Conservation (phyloP, 2,113 vertebrate species). For the Apus apus region DNA sequence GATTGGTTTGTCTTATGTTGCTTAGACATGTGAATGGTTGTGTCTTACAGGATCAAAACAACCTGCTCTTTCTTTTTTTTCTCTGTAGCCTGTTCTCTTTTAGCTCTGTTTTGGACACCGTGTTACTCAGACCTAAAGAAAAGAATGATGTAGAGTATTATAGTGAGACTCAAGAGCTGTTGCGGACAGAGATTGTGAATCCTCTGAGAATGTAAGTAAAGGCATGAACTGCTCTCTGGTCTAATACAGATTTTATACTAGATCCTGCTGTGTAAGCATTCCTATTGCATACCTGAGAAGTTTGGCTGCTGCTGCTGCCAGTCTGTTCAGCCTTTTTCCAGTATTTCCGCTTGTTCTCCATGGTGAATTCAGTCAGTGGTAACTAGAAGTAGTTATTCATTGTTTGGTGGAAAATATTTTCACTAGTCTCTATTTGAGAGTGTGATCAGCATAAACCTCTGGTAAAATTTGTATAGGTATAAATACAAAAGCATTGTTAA, state of each 20-base stretch:
- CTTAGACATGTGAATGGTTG: background rate
- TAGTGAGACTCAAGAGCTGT: constrained; percentile 93
- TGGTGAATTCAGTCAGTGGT: background rate
- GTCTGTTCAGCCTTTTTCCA: background rate
- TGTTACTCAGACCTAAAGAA: constrained; percentile 93
- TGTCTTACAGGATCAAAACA: background rate
- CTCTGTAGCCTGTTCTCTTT: constrained; percentile 94
- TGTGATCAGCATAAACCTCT: background rate
- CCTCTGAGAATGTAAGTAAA: constrained; percentile 93
- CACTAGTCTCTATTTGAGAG: background rate
- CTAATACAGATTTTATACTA: background rate
- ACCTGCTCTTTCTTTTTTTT: background rate
- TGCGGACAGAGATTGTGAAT: constrained; percentile 97
- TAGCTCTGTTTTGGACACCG: constrained; percentile 96
- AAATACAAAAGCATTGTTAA: background rate
- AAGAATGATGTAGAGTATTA: constrained; percentile 97
- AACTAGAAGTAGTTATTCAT: background rate
- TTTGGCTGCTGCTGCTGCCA: background rate
- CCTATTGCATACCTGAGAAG: background rate
- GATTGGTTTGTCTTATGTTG: background rate
- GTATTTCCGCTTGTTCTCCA: background rate
- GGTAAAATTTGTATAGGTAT: background rate
- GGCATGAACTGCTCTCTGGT: background rate
- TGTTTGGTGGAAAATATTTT: background rate
- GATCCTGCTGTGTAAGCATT: background rate